A percentile compares a stretch with the other conserved stretches of the same genome.
Evolutionary conservation across 2,113 vertebrate genomes (phyloP).

Genomic region (Pseudonaja textilis): DNA sequence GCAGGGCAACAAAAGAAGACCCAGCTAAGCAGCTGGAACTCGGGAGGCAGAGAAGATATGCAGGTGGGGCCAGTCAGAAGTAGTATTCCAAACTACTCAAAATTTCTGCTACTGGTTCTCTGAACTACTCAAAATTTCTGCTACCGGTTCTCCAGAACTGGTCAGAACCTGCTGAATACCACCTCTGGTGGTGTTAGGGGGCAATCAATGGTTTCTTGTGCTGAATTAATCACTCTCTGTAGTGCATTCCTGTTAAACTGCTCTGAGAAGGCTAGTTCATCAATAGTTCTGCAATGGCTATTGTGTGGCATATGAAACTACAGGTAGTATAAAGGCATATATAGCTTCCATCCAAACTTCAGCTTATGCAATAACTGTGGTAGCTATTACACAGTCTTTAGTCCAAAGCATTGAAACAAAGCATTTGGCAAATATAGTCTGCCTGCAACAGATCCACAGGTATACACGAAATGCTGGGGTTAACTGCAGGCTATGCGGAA

Average conservation of each 20-base stretch:
- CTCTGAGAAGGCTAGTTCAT: not conserved
- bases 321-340: not conserved
- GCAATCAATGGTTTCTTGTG: too few relatives aligned
- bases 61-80: too few relatives aligned
- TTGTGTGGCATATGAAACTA: not conserved
- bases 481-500: not conserved
- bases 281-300: not conserved
- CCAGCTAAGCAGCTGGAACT: too few relatives aligned
- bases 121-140: too few relatives aligned
- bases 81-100: too few relatives aligned
- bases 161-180: too few relatives aligned
- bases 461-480: not conserved
- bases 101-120: too few relatives aligned
- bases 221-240: too few relatives aligned
- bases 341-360: not conserved
- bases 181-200: too few relatives aligned
- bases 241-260: not conserved
- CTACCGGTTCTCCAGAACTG: too few relatives aligned
- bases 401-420: not conserved
- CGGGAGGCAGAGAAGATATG: too few relatives aligned
- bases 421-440: not conserved
- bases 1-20: too few relatives aligned
- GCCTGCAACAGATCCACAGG: not conserved
- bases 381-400: not conserved
- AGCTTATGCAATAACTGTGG: not conserved